These are phyloP conservation scores for Ardeotis arabs DNA, from an alignment of 2,113 vertebrate species.

Conservation along the genomic window DNA sequence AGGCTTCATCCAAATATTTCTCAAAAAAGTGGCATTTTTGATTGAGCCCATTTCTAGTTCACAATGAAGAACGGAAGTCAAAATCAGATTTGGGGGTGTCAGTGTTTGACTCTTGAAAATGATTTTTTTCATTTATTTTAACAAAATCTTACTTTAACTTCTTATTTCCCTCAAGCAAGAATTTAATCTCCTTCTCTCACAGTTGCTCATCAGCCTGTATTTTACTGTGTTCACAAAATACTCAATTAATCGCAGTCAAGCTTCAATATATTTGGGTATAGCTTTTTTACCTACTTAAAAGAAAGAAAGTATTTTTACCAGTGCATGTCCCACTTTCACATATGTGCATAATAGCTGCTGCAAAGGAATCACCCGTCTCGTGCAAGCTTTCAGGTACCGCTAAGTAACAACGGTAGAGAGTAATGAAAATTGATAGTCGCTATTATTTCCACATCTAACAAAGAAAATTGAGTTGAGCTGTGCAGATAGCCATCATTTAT, in stretches of 20 bases:
- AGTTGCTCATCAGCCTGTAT: not conserved
- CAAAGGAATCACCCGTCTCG: not conserved
- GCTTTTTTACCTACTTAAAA: not conserved
- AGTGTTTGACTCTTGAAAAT: not conserved
- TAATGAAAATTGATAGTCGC: not conserved
- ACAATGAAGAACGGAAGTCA: not conserved
- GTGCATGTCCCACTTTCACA: not conserved
- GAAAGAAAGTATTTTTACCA: not conserved
- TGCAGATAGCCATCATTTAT: not conserved
- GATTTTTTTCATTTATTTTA: not conserved
- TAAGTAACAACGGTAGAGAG: not conserved
- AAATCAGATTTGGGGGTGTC: not conserved
- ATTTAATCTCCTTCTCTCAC: not conserved
- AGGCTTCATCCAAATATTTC: not conserved
- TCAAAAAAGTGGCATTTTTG: not conserved
- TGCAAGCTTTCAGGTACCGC: not conserved
- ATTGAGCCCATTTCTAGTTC: not conserved
- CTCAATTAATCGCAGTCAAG: not conserved
- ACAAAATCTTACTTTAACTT: not conserved
- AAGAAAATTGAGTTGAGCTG: not conserved
- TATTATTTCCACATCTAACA: not conserved
- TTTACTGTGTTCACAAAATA: not conserved
- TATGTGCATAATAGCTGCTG: not conserved
- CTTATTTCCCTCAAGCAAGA: not conserved
- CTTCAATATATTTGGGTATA: not conserved